These are phyloP conservation scores for Paralichthys olivaceus DNA, from an alignment of 2,113 vertebrate species.

Conservation along the genomic window DNA sequence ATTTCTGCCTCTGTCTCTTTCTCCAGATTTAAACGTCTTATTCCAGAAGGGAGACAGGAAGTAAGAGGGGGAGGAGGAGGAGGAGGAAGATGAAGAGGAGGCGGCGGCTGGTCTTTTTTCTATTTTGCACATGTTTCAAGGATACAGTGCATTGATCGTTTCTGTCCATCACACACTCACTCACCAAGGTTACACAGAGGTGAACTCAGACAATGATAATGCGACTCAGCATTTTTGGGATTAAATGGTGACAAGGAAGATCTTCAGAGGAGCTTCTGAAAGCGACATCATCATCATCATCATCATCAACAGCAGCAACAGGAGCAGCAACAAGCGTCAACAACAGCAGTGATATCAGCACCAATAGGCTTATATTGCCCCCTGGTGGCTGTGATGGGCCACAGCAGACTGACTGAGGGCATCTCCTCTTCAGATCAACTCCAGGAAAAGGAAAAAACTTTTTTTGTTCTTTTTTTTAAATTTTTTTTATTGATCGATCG, in stretches of 20 bases:
- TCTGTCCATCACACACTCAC: conserved; percentile 77
- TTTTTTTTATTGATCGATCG: conserved; percentile 20
- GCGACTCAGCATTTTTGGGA: conserved; percentile 52
- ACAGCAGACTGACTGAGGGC: conserved; percentile 60
- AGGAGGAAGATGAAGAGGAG: conserved; percentile 7
- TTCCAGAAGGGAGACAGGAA: conserved; percentile 64
- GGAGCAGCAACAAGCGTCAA: conserved; percentile 8
- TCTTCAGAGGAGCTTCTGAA: conserved; percentile 64
- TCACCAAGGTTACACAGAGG: conserved; percentile 74
- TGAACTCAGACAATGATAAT: conserved; percentile 67
- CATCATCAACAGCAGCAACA: conserved; percentile 8
- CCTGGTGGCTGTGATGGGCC: conserved; percentile 55
- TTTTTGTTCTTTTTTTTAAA: conserved; percentile 25
- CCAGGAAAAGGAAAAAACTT: conserved; percentile 27
- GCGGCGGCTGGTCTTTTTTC: conserved; percentile 79
- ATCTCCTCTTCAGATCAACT: conserved; percentile 54
- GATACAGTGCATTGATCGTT: conserved; percentile 85
- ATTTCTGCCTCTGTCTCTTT: conserved; percentile 27
- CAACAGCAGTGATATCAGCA: conserved; percentile 35
- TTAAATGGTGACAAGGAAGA: conserved; percentile 61
- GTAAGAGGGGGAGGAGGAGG: conserved; percentile 36
- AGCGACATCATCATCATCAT: conserved; percentile 29
- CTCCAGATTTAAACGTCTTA: conserved; percentile 75
- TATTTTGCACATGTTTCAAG: conserved; percentile 86
- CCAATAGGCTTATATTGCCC: conserved; percentile 39